Evolutionary conservation across 2,113 vertebrate genomes (phyloP).

Genomic region (Lampris incognitus): DNA sequence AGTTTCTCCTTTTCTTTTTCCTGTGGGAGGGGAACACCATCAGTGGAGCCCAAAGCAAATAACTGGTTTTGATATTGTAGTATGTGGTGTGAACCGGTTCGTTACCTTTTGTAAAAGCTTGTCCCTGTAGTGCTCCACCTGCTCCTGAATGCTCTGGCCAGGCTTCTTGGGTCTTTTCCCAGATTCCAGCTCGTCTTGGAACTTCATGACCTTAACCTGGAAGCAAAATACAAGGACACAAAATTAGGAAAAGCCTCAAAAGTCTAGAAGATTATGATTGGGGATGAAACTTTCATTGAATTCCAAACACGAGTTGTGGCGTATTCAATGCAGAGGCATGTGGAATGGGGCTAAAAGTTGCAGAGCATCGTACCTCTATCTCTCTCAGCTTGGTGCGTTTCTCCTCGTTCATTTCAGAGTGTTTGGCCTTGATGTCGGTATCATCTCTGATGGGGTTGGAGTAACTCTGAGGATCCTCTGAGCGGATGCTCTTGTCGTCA

Average conservation of each 20-base stretch:
- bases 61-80: not conserved
- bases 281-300: too few relatives aligned
- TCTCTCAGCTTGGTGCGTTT: constrained; percentile 96
- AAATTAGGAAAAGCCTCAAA: not conserved
- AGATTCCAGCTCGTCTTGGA: constrained; percentile 98
- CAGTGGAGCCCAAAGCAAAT: not conserved
- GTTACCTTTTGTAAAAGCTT: constrained; percentile 94
- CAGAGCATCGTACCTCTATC: constrained; percentile 88
- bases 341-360: accelerated
- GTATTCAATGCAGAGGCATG: too few relatives aligned
- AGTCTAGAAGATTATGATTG: not conserved
- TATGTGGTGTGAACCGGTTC: too few relatives aligned
- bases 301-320: too few relatives aligned
- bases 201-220: constrained; percentile 99
- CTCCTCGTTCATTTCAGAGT: constrained; percentile 96
- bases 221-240: constrained; percentile 38
- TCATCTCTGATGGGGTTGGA: constrained; percentile 92
- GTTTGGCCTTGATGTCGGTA: constrained; percentile 89
- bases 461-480: constrained; percentile 89
- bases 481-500: constrained; percentile 89
- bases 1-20: constrained; percentile 95
- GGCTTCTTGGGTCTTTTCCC: constrained; percentile 97
- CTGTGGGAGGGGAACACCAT: constrained; percentile 66
- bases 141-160: constrained; percentile 95
- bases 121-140: constrained; percentile 98